Base-by-base conservation (phyloP, 1,140 invertebrate species). In the Cataglyphis hispanica region DNA sequence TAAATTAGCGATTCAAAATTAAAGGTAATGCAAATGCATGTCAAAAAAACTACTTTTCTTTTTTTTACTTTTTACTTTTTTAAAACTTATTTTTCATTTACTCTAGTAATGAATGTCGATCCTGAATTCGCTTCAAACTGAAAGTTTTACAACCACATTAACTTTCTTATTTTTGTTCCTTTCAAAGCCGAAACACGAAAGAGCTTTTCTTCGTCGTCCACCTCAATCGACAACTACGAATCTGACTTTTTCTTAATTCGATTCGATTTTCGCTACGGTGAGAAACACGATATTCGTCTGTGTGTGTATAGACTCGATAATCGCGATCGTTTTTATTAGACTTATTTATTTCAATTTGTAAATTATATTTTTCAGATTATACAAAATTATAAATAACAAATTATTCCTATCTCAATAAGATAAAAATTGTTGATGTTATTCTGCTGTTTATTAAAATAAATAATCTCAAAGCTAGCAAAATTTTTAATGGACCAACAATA, bases 141-240 rank as follows among this genome's bases (percentile, higher is more conserved):
- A 88, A 86, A 87, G 86, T 84, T 87, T 88, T 87, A 88, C 87
- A 86, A 84, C 34, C 63, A 58, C 58, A 58, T 69, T 84, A 87
- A 88, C 46, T 83, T 84, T 77, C 70, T 74, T 87, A 72, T 84
- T 87, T 87, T 88, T 43, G 86, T 83, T 34, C 63, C 40, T 84
- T 63, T 76, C 53, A 25, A 56, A 80, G 50, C n/a, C 25, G 25
- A 46, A 84, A 70, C 58, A 64, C 69, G 70, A 75, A 72, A 87
- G 83, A 84, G 87, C 86, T 88, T 87, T 87, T 87, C 85, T 87
- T 75, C 69, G 77, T 76, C 86, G 74, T 69, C 63, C 46, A 80
- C 46, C 40, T 80, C 34, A 43, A 0, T 69, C 77, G 64, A 69
- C 63, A 27, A 80, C 43, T 43, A 69, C 31, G 43, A 80, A 83